Conservation (phyloP, 2,797 vertebrate species). For the Cirrhinus mrigala region DNA sequence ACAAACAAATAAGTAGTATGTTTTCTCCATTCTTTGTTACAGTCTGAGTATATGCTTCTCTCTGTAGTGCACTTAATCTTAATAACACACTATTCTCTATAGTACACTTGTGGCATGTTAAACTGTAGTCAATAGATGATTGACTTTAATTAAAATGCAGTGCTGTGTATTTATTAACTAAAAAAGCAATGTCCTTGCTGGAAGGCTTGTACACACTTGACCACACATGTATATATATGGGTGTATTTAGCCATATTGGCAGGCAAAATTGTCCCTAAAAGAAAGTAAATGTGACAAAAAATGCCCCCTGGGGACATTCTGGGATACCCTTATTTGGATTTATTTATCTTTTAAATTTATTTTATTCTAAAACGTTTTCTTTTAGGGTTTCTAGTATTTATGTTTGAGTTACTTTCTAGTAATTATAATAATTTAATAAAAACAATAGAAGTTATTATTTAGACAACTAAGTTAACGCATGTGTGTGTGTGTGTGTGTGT, state of each 20-base stretch:
- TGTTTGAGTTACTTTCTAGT: neutral
- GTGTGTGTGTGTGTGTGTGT: conserved; percentile 36
- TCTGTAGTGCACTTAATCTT: neutral
- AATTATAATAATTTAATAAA: neutral
- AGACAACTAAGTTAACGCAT: neutral
- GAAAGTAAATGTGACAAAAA: neutral
- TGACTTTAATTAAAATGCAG: conserved; percentile 3
- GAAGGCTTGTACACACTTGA: neutral
- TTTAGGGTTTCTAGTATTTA: neutral
- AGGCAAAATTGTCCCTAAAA: neutral
- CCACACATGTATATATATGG: neutral
- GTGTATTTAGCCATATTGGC: neutral
- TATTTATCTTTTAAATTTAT: neutral
- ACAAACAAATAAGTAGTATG: neutral
- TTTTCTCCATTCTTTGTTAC: neutral
- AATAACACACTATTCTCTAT: neutral
- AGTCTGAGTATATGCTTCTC: neutral
- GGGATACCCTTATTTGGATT: neutral
- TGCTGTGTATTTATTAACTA: conserved; percentile 19
- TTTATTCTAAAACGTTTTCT: neutral
- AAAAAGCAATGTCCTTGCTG: conserved; percentile 1
- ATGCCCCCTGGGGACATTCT: neutral
- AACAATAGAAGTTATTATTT: neutral
- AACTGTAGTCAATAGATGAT: neutral
- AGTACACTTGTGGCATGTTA: neutral